Conservation (phyloP, 2,113 vertebrate species). For the Paralichthys olivaceus region DNA sequence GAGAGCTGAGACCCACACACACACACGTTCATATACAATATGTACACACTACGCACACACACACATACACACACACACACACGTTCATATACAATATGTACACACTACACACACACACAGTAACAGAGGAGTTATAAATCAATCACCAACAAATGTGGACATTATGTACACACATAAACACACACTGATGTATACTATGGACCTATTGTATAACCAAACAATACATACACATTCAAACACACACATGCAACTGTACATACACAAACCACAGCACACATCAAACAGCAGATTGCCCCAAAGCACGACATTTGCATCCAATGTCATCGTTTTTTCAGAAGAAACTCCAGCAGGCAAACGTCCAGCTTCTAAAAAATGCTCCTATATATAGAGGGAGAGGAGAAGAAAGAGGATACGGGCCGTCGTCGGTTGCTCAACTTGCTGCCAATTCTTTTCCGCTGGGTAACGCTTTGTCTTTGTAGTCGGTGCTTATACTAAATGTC, state of each 20-base stretch:
- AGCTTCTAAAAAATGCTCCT: slow-evolving; percentile 37
- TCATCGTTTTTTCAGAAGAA: slow-evolving; percentile 53
- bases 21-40: slow-evolving; percentile 17
- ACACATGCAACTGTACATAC: slow-evolving; percentile 56
- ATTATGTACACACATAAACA: slow-evolving; percentile 4
- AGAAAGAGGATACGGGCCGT: slow-evolving; percentile 51
- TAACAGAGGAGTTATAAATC: slow-evolving; percentile 12
- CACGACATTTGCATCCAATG: slow-evolving; percentile 59
- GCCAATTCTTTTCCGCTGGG: slow-evolving; percentile 52
- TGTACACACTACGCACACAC: slow-evolving; percentile 9
- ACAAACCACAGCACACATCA: slow-evolving; percentile 52
- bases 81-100: slow-evolving; percentile 11
- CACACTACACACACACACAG: neutral
- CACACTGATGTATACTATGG: slow-evolving; percentile 31
- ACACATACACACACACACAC: slow-evolving; percentile 13
- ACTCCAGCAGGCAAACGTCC: slow-evolving; percentile 60
- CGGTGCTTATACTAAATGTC: slow-evolving; percentile 47
- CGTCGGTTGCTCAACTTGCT: slow-evolving; percentile 44
- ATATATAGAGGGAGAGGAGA: slow-evolving; percentile 8
- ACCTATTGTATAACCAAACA: slow-evolving; percentile 63
- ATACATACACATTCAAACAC: slow-evolving; percentile 23
- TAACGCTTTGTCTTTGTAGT: slow-evolving; percentile 68
- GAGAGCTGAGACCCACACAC: slow-evolving; percentile 88
- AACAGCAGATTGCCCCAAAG: slow-evolving; percentile 68
- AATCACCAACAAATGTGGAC: slow-evolving; percentile 15